phyloP scores from a whole-genome alignment of 2,888 invertebrate species.

The Sceliomorpha sp. region DNA sequence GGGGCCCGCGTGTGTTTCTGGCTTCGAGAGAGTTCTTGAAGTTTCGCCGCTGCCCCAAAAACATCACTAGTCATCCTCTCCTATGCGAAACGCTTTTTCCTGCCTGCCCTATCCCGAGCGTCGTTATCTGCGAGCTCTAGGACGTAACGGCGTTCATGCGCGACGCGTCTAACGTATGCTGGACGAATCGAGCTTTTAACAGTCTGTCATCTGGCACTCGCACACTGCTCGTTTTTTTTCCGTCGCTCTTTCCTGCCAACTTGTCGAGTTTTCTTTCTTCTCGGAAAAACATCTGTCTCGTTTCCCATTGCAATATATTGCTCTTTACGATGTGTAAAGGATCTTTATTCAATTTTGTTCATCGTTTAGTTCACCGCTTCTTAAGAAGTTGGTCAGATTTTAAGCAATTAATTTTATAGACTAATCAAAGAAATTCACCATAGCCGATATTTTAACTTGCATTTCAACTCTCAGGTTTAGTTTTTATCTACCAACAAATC shows the following conservation, averaged over 20 bases:
- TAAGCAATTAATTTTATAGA: no score
- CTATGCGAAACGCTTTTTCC: no score
- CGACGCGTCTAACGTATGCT: conserved; percentile 39
- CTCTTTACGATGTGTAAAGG: no score
- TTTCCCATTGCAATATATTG: conserved; percentile 30
- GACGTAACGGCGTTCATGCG: conserved; percentile 16
- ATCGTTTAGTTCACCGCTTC: no score
- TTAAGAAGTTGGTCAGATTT: no score
- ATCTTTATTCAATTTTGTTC: no score
- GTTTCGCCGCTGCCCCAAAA: conserved; percentile 73
- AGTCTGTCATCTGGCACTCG: conserved; percentile 57
- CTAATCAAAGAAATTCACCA: no score
- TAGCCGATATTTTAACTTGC: no score
- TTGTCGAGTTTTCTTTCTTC: conserved; percentile 27
- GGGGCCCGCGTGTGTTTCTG: conserved; percentile 79
- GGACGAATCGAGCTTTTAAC: conserved; percentile 19
- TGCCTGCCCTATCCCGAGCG: not conserved
- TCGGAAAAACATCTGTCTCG: conserved; percentile 46
- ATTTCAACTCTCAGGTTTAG: no score
- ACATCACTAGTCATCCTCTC: conserved; percentile 59
- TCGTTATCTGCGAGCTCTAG: conserved; percentile 15
- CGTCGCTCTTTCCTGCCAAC: conserved; percentile 26
- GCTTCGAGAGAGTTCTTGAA: conserved; percentile 77
- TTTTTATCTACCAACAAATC: no score
- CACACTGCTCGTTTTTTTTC: conserved; percentile 24